Base-by-base conservation (phyloP, 1,140 invertebrate genomes). In the Andrena cerasifolii region DNA sequence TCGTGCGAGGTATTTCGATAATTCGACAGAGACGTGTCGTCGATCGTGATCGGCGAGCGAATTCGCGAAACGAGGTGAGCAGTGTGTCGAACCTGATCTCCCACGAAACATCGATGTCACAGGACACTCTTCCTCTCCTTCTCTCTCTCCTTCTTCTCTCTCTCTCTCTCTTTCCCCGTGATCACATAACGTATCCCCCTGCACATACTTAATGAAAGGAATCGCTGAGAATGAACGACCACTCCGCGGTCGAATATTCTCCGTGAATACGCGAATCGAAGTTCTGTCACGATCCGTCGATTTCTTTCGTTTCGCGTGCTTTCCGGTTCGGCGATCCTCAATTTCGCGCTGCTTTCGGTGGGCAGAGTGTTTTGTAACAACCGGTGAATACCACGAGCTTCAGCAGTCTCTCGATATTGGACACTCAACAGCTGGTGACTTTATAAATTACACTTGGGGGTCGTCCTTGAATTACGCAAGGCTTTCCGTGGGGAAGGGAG, bases 31-130 rank as follows among this genome's bases (percentile, higher is more conserved):
- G 86, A 87, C 85, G 86, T 86, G 85, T 88, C 85, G 83, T 66
- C 75, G 82, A 84, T 87, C 87, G 87, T 88, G 87, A 85, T 84
- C 86, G 78, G 84, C 80, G 84, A 88, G 61, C 81, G 84, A 88
- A 88, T 88, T 88, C 74, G 75, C 82, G 63, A 82, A 80, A 82
- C 79, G 66, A 75, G 82, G 83, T 84, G 82, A 85, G 67, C 78
- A 70, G 70, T 80, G 68, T 78, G 68, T 82, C 65, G 76, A 75
- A 77, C 72, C 78, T 40, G 49, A 81, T 72, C 59, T 84, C 82
- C 59, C 82, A 80, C 78, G 83, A 51, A 56, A 63, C 82, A 70
- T 73, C 45, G 62, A 59, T 78, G 77, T 79, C 77, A 66, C 47
- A 21, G 54, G 18, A 54, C 18, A 21, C 43, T 56, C 56, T 68